Evolutionary conservation across 1,140 invertebrate genomes (phyloP).

Genomic region (Drosophila santomea): DNA sequence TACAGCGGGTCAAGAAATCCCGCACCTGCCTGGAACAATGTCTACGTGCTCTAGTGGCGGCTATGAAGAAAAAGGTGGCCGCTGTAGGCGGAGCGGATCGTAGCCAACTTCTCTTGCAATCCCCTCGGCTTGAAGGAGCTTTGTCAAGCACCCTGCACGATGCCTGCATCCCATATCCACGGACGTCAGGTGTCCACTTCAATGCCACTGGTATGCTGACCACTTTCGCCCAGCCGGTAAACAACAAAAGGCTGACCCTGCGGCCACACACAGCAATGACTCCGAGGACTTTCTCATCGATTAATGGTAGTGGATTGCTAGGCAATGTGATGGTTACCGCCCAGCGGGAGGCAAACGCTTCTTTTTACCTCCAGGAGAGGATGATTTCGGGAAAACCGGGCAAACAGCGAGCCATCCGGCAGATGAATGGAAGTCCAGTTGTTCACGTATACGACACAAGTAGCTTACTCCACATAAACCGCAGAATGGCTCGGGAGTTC

Average conservation of each 20-base stretch:
- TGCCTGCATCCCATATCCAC: conserved; percentile 96
- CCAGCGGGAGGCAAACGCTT: conserved; percentile 87
- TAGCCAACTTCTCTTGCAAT: conserved; percentile 79
- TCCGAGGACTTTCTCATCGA: conserved; percentile 89
- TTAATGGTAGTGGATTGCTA: conserved; percentile 85
- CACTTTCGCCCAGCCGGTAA: conserved; percentile 93
- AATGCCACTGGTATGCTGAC: conserved; percentile 93
- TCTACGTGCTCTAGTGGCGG: conserved; percentile 89
- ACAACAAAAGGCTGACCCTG: conserved; percentile 88
- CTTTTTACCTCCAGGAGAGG: conserved; percentile 93
- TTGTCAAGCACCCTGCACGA: conserved; percentile 87
- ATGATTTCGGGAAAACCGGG: conserved; percentile 85
- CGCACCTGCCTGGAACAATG: conserved; percentile 92
- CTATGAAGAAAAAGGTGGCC: conserved; percentile 87
- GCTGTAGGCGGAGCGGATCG: conserved; percentile 71
- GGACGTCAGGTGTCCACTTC: conserved; percentile 97
- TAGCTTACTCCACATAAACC: conserved; percentile 91
- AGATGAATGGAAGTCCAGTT: conserved; percentile 85
- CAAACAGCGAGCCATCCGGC: conserved; percentile 84
- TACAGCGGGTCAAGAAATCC: conserved; percentile 91
- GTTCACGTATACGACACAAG: conserved; percentile 93
- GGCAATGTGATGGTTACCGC: conserved; percentile 87
- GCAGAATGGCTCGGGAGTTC: conserved; percentile 93
- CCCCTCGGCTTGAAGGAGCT: conserved; percentile 77
- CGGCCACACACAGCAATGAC: conserved; percentile 72